Evolutionary conservation across 2,113 vertebrate species (phyloP).

Genomic region (Uropsilus gracilis): DNA sequence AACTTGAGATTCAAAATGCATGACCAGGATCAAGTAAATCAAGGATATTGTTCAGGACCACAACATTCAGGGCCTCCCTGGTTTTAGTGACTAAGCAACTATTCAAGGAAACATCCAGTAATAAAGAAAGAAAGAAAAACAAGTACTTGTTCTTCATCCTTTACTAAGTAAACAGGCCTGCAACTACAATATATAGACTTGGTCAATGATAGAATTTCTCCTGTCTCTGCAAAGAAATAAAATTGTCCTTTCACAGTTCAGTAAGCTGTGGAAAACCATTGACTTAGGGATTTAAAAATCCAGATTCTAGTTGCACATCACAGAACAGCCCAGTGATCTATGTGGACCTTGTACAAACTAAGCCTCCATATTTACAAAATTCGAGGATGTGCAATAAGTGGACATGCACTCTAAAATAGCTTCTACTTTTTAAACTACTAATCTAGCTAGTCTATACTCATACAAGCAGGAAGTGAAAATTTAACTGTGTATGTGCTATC

Average conservation of each 20-base stretch:
- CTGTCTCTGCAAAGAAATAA: background rate
- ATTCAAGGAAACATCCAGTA: background rate
- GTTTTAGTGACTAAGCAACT: background rate
- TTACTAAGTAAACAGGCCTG: background rate
- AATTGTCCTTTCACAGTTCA: background rate
- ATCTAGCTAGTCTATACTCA: background rate
- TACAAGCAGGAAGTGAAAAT: background rate
- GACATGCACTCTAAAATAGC: background rate
- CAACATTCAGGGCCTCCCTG: background rate
- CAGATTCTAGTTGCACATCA: background rate
- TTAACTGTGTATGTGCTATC: background rate
- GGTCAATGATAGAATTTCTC: background rate
- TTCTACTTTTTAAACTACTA: background rate
- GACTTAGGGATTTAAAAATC: background rate
- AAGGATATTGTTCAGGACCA: background rate
- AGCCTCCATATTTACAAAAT: background rate
- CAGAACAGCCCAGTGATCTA: background rate
- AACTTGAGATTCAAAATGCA: background rate
- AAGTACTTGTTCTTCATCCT: background rate
- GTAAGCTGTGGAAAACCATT: background rate
- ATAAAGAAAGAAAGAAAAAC: background rate
- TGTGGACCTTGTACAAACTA: background rate
- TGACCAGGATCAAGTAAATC: background rate
- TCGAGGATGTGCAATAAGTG: background rate
- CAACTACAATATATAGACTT: background rate